Conservation (phyloP, 2,888 invertebrate species). For the Drosophila acutilabella region DNA sequence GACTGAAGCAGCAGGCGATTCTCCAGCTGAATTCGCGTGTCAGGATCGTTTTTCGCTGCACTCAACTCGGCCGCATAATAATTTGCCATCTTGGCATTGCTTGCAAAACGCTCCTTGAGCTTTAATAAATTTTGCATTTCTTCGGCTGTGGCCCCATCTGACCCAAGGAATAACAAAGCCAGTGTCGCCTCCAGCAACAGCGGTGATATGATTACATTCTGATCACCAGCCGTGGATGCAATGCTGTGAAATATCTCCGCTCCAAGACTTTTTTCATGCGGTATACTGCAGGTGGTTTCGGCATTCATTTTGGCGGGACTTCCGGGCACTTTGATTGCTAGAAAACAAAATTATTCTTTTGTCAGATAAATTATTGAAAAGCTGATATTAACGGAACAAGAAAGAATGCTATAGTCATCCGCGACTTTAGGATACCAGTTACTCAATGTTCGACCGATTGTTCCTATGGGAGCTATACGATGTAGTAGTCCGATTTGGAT, state of each 20-base stretch:
- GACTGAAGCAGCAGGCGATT: constrained; percentile 68
- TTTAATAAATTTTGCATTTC: constrained; percentile 71
- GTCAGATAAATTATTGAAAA: too few relatives aligned
- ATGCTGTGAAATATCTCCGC: constrained; percentile 66
- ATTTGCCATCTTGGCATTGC: constrained; percentile 79
- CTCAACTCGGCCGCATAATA: constrained; percentile 75
- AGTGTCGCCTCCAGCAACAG: constrained; percentile 89
- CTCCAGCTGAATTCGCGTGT: constrained; percentile 86
- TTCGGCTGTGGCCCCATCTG: constrained; percentile 86
- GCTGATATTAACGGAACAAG: too few relatives aligned
- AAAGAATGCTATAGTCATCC: too few relatives aligned
- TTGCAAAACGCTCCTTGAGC: constrained; percentile 71
- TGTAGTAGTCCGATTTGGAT: too few relatives aligned
- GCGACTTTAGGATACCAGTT: too few relatives aligned
- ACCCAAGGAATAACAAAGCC: constrained; percentile 90
- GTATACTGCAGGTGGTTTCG: constrained; percentile 24
- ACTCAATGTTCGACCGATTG: too few relatives aligned
- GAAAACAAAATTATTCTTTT: background rate
- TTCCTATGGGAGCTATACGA: too few relatives aligned
- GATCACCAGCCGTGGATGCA: constrained; percentile 55
- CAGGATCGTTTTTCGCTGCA: constrained; percentile 56
- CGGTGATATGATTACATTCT: constrained; percentile 81
- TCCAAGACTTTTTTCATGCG: constrained; percentile 52
- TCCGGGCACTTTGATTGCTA: background rate
- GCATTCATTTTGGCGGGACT: constrained; percentile 55